Conservation (phyloP, 1,140 invertebrate genomes). For the Lepidostoma basale region DNA sequence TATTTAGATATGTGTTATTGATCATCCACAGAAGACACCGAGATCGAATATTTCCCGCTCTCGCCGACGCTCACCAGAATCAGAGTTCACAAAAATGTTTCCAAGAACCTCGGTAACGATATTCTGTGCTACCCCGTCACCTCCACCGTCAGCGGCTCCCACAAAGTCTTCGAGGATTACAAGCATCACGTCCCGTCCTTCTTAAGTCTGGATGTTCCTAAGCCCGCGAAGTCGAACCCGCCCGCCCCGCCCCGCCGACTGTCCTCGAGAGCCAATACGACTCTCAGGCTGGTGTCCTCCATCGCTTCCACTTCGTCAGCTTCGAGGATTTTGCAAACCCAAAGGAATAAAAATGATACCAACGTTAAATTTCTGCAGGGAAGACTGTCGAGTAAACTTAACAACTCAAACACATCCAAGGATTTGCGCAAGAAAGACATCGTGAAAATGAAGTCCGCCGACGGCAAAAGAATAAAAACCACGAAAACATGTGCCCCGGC, state of each 20-base stretch:
- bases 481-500: conserved; percentile 54
- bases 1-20: conserved; percentile 11
- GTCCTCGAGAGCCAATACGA: conserved; percentile 76
- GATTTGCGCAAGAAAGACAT: conserved; percentile 52
- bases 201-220: conserved; percentile 47
- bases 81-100: conserved; percentile 70
- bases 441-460: conserved; percentile 42
- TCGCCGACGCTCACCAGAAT: conserved; percentile 79
- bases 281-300: conserved; percentile 69
- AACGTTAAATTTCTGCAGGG: conserved; percentile 65
- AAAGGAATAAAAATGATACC: conserved; percentile 49
- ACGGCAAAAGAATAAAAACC: conserved; percentile 47
- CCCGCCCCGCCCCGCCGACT: conserved; percentile 73
- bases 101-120: conserved; percentile 52
- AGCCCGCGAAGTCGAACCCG: conserved; percentile 50
- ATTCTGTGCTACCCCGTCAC: conserved; percentile 67
- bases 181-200: conserved; percentile 62
- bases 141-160: conserved; percentile 49
- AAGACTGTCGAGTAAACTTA: conserved; percentile 64
- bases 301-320: conserved; percentile 51
- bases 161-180: conserved; percentile 49
- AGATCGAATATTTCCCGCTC: conserved; percentile 82
- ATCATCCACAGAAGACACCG: conserved; percentile 69
- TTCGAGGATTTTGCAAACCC: conserved; percentile 40
- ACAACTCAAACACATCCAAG: conserved; percentile 57